phyloP scores from a whole-genome alignment of 1,140 invertebrate species.

The Trinorchestia longiramus region DNA sequence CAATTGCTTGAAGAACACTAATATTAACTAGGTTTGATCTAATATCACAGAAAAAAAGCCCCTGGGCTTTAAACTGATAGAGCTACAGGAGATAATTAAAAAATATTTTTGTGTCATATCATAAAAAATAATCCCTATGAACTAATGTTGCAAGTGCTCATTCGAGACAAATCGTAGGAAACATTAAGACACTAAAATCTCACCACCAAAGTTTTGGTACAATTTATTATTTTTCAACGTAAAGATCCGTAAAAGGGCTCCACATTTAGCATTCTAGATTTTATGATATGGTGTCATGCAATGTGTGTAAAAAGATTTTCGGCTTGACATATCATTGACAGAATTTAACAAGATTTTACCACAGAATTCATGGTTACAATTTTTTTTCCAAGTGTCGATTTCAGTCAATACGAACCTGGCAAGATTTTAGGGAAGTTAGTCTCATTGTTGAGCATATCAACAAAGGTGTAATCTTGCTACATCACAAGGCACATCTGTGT shows the following conservation, averaged over 20 bases:
- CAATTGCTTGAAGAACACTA: too few species aligned
- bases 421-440: constrained; percentile 28
- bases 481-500: constrained; percentile 18
- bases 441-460: not conserved
- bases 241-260: not conserved
- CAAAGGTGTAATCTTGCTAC: constrained; percentile 29
- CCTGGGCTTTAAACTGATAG: too few species aligned
- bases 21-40: too few species aligned
- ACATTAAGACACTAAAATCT: too few species aligned
- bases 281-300: not conserved
- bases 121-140: too few species aligned
- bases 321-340: not conserved
- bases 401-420: not conserved
- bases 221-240: too few species aligned
- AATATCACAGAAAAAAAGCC: too few species aligned
- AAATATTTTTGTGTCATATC: too few species aligned
- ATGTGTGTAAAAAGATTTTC: not conserved
- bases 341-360: not conserved
- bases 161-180: too few species aligned
- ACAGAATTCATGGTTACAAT: not conserved
- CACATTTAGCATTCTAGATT: not conserved
- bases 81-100: too few species aligned
- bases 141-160: too few species aligned
- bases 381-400: not conserved
- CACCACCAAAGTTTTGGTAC: too few species aligned